Evolutionary conservation across 1,140 invertebrate genomes (phyloP).

Genomic region (Trichomalopsis sarcophagae): DNA sequence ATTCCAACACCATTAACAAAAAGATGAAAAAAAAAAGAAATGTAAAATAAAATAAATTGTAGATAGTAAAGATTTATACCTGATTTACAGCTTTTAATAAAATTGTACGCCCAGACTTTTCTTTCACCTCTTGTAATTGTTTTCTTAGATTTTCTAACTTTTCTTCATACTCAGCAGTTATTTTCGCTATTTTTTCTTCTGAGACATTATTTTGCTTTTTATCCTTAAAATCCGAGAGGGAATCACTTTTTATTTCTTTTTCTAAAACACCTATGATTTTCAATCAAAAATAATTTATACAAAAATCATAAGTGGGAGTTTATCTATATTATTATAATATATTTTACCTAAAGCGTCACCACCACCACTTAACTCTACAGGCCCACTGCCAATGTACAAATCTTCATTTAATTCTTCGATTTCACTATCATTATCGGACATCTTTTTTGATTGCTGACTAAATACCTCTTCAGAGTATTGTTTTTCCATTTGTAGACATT

Average conservation of each 20-base stretch:
- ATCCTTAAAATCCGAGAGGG: background rate
- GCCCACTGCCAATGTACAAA: slow-evolving; percentile 62
- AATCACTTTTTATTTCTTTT: slow-evolving; percentile 1
- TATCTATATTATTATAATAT: background rate
- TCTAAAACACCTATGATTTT: slow-evolving; percentile 12
- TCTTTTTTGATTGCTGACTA: slow-evolving; percentile 80
- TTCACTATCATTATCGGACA: slow-evolving; percentile 73
- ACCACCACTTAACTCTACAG: slow-evolving; percentile 55
- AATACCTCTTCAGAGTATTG: slow-evolving; percentile 84
- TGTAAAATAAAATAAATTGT: background rate
- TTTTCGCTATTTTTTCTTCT: slow-evolving; percentile 36
- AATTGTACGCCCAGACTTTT: slow-evolving; percentile 59
- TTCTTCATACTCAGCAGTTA: slow-evolving; percentile 67
- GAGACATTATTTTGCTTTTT: slow-evolving; percentile 21
- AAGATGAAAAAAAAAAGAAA: background rate
- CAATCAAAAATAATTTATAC: background rate
- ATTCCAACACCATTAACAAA: background rate
- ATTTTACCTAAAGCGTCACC: slow-evolving; percentile 41
- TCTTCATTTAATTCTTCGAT: slow-evolving; percentile 70
- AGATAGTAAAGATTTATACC: slow-evolving; percentile 55
- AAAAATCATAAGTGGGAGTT: background rate
- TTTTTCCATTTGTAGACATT: slow-evolving; percentile 85
- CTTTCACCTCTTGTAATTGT: slow-evolving; percentile 72
- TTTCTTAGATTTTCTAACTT: slow-evolving; percentile 71
- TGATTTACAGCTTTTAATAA: slow-evolving; percentile 59